Conservation (phyloP, 2,797 vertebrate genomes). For the Enteromius radiatus region DNA sequence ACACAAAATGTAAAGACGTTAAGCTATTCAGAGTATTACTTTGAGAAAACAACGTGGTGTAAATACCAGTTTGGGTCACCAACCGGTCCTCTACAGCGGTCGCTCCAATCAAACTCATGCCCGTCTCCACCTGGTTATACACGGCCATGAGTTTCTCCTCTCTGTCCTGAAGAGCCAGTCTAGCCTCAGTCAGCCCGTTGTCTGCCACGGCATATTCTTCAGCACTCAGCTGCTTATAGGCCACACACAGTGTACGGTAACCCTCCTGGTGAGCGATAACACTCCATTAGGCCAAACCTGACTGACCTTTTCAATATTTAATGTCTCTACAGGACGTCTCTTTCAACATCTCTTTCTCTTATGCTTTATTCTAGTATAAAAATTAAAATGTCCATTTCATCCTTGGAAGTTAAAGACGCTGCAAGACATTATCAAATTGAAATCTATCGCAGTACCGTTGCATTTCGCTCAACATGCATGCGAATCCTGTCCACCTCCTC, state of each 20-base stretch:
- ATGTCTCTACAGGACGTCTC: background rate
- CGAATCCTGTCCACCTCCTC: constrained; percentile 89
- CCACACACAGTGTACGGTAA: constrained; percentile 94
- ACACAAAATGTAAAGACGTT: background rate
- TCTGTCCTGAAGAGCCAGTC: constrained; percentile 91
- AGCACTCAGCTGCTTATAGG: constrained; percentile 85
- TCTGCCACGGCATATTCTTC: constrained; percentile 85
- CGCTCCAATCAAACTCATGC: constrained; percentile 94
- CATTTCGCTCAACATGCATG: constrained; percentile 90
- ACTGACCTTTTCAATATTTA: constrained; percentile 13
- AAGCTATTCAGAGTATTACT: background rate
- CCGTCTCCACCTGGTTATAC: constrained; percentile 91
- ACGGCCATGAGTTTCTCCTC: constrained; percentile 90
- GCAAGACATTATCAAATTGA: background rate
- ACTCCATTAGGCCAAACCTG: constrained; percentile 32
- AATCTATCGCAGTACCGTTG: constrained; percentile 76
- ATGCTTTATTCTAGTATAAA: background rate
- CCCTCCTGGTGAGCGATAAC: constrained; percentile 84
- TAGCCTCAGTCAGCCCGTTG: constrained; percentile 83
- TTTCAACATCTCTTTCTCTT: background rate
- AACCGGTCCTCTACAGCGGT: constrained; percentile 98
- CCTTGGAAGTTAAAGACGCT: background rate
- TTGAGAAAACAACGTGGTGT: background rate
- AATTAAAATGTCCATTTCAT: background rate
- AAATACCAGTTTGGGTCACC: constrained; percentile 43